Evolutionary conservation across 2,797 vertebrate genomes (phyloP).

Genomic region (Crenichthys baileyi): DNA sequence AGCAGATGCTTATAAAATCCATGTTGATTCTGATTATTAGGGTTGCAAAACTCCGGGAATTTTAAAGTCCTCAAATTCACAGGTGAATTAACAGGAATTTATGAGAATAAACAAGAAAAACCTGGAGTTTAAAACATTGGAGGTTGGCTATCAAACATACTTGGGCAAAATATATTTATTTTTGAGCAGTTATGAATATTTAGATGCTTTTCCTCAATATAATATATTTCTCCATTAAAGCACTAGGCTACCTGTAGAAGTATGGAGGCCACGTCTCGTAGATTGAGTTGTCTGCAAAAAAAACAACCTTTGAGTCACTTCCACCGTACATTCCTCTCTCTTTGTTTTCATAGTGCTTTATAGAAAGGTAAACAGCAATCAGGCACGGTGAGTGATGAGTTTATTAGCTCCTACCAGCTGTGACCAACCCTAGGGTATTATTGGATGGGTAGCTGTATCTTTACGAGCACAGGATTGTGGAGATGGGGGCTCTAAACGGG

Average conservation of each 20-base stretch:
- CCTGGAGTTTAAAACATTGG: no score
- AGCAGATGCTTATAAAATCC: not conserved
- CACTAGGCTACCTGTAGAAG: not conserved
- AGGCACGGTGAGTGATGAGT: conserved; percentile 74
- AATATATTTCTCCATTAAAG: not conserved
- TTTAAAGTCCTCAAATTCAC: no score
- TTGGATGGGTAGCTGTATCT: conserved; percentile 31
- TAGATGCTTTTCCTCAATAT: not conserved
- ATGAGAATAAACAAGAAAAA: no score
- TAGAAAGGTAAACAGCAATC: conserved; percentile 69
- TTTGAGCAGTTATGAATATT: no score
- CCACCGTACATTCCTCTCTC: conserved; percentile 16
- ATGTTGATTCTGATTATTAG: not conserved
- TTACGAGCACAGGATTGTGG: conserved; percentile 25
- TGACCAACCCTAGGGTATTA: conserved; percentile 74
- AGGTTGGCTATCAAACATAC: no score
- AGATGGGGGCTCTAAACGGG: conserved; percentile 17
- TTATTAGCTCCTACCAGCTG: conserved; percentile 83
- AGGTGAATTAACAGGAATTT: no score
- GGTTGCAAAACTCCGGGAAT: no score
- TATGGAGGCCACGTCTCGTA: not conserved
- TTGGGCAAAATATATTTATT: no score
- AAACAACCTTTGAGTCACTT: conserved; percentile 24
- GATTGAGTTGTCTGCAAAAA: conserved; percentile 26
- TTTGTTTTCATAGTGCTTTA: conserved; percentile 37